Evolutionary conservation across 1,140 invertebrate species (phyloP).

Genomic region (Heliconius himera): DNA sequence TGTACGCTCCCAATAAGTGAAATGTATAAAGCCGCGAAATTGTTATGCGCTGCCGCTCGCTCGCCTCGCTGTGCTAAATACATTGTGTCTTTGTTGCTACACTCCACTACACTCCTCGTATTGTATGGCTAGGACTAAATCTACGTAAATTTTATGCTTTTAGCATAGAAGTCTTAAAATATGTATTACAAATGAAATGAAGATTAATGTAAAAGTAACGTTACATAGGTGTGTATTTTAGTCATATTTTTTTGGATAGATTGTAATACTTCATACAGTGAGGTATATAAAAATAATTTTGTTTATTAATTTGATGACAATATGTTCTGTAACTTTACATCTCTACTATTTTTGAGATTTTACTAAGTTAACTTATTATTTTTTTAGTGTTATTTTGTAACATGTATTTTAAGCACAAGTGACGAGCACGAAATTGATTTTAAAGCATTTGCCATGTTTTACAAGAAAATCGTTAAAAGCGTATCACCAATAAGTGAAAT

Average conservation of each 20-base stretch:
- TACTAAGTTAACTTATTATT: no score
- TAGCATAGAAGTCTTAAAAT: neutral
- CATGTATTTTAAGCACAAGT: no score
- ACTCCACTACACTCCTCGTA: neutral
- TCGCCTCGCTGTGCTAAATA: neutral
- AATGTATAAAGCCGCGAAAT: slow-evolving; percentile 15
- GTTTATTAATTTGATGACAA: no score
- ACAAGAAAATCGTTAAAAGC: neutral
- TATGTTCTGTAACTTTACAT: no score
- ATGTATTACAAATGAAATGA: neutral
- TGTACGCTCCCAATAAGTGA: slow-evolving; percentile 29
- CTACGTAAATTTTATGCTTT: neutral
- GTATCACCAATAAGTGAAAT: slow-evolving; percentile 46
- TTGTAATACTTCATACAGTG: no score
- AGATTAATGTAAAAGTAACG: neutral
- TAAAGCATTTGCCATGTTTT: neutral
- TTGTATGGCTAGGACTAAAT: neutral
- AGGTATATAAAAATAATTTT: no score
- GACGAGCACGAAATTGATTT: neutral
- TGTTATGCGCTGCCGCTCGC: slow-evolving; percentile 11
- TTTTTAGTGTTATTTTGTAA: no score
- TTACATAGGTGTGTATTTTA: neutral
- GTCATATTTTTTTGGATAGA: no score
- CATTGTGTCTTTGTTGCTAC: slow-evolving; percentile 1
- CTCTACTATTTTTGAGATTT: no score